Percentiles rank a stretch among this genome's conserved stretches.
phyloP scores from a whole-genome alignment of 2,888 invertebrate species.

The Agrochola litura region DNA sequence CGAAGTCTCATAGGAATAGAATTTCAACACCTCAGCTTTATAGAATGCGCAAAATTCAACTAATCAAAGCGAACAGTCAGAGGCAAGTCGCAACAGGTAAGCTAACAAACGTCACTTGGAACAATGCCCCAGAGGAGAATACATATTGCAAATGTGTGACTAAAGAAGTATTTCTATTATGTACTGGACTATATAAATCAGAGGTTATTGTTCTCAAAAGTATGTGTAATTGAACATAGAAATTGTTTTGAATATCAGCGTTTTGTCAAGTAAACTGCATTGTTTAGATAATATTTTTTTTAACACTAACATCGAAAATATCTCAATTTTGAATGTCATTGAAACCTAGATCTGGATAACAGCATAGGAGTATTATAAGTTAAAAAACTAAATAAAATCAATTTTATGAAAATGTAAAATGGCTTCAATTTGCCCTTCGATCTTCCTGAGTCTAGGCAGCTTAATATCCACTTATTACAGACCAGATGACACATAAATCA shows the following conservation, averaged over 20 bases:
- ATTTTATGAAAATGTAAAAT: not conserved
- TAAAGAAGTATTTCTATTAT: conserved; percentile 63
- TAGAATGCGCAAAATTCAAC: not conserved
- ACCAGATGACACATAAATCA: conserved; percentile 13
- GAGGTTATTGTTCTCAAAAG: conserved; percentile 38
- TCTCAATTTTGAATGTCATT: not conserved
- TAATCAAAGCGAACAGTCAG: conserved; percentile 22
- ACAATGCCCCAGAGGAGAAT: conserved; percentile 64
- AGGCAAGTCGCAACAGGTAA: conserved; percentile 42
- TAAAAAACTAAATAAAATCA: not conserved
- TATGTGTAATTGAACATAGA: conserved; percentile 5
- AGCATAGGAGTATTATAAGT: not conserved
- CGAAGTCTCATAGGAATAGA: not conserved
- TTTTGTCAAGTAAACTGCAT: not conserved
- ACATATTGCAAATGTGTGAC: conserved; percentile 63
- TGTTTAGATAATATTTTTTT: not conserved
- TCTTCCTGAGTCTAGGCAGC: not conserved
- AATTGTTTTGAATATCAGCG: not conserved
- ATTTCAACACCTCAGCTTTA: conserved; percentile 17
- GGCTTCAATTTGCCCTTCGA: not conserved
- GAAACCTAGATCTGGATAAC: not conserved
- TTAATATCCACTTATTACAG: not conserved
- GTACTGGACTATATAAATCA: conserved; percentile 54
- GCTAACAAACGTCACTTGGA: conserved; percentile 41
- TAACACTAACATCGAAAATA: not conserved